A percentile compares a stretch with the other conserved stretches of the same genome.
phyloP scores from a whole-genome alignment of 2,797 vertebrate species.

The Schizopygopsis malacanthus region DNA sequence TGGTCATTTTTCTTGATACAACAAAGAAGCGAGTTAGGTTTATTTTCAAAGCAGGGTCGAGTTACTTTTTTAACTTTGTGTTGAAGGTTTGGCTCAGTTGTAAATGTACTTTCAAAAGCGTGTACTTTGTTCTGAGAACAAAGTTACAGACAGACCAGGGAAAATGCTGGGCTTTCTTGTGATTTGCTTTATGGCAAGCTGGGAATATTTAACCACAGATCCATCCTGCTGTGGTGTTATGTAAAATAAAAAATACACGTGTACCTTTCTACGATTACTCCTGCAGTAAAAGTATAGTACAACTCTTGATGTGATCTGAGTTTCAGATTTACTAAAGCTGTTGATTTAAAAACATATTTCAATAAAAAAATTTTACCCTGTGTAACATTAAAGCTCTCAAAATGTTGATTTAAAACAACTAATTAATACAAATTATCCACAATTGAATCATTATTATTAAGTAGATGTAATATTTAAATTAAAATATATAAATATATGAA shows the following conservation, averaged over 20 bases:
- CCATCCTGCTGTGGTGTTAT: neutral
- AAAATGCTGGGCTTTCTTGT: conserved; percentile 4
- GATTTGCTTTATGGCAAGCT: conserved; percentile 49
- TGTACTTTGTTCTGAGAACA: conserved; percentile 37
- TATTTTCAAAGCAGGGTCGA: conserved; percentile 29
- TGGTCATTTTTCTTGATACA: conserved; percentile 9
- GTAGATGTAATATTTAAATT: neutral
- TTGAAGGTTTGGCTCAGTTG: conserved; percentile 3
- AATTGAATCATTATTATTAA: neutral
- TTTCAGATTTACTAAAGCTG: neutral
- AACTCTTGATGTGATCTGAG: neutral
- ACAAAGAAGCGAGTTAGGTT: conserved; percentile 20
- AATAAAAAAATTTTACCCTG: neutral
- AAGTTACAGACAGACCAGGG: conserved; percentile 14
- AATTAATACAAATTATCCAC: neutral
- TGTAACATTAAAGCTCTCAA: neutral
- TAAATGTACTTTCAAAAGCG: conserved; percentile 18
- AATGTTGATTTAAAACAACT: neutral
- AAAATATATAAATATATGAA: neutral
- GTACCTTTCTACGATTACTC: conserved; percentile 57
- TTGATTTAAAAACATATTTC: neutral
- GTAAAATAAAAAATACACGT: neutral
- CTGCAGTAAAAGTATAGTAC: neutral
- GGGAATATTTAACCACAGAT: conserved; percentile 56
- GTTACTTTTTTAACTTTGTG: conserved; percentile 14